A percentile compares a stretch with the other conserved stretches of the same genome.
phyloP scores from a whole-genome alignment of 2,113 vertebrate genomes.

The Gopherus evgoodei region DNA sequence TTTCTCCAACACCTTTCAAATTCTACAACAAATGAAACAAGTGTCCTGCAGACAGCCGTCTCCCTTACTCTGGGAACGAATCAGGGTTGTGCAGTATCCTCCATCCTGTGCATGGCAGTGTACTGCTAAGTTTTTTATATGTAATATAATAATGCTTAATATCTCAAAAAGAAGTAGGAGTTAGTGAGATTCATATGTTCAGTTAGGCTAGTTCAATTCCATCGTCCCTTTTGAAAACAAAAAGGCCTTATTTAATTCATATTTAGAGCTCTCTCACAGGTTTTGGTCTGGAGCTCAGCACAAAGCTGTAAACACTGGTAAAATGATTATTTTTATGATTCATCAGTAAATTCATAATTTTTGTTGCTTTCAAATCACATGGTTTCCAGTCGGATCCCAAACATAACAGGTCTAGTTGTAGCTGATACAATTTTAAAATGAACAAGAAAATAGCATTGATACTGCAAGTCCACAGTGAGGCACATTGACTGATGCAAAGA shows the following conservation, averaged over 20 bases:
- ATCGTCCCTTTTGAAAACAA: not conserved
- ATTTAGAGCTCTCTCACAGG: not conserved
- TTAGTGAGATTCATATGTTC: not conserved
- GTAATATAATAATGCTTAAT: not conserved
- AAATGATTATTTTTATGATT: not conserved
- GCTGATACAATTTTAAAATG: not conserved
- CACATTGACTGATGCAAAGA: not conserved
- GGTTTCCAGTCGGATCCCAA: not conserved
- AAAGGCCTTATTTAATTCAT: not conserved
- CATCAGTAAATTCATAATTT: not conserved
- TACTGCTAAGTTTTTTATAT: not conserved
- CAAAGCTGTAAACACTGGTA: not conserved
- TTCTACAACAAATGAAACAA: not conserved
- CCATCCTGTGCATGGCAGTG: not conserved
- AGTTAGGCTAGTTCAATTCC: not conserved
- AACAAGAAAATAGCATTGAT: not conserved
- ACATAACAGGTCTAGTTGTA: not conserved
- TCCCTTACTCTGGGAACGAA: not conserved
- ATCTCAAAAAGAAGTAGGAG: not conserved
- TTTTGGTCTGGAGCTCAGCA: not conserved
- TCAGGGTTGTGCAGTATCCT: not conserved
- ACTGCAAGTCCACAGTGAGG: not conserved
- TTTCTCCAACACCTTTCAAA: not conserved
- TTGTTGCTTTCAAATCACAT: not conserved
- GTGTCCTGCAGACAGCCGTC: not conserved